A percentile compares a stretch with the other conserved stretches of the same genome.
These are phyloP conservation scores for Metacarcinus magister DNA, from an alignment of 2,888 invertebrate species.

Conservation along the genomic window DNA sequence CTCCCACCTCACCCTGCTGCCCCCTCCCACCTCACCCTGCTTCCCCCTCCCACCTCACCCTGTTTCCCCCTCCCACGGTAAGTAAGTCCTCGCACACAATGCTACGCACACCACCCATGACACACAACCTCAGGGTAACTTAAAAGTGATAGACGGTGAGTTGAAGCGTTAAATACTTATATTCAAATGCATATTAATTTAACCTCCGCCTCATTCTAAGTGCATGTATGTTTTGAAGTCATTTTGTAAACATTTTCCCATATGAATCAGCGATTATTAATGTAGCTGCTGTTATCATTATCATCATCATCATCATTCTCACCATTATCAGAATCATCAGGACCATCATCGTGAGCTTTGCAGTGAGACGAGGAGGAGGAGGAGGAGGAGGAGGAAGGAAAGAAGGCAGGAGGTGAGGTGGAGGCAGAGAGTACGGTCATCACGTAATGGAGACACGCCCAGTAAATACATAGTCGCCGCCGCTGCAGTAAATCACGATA, in stretches of 20 bases:
- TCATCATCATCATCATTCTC: not conserved
- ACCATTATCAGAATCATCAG: not conserved
- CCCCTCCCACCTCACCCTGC: too few relatives aligned
- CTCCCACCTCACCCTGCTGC: not conserved
- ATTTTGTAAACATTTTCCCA: not conserved
- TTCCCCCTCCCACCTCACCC: too few relatives aligned
- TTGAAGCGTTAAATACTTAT: not conserved
- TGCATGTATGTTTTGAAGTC: not conserved
- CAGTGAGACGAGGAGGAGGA: not conserved
- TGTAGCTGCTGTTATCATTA: not conserved
- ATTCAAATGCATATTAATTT: not conserved
- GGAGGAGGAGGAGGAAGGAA: not conserved
- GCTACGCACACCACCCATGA: not conserved
- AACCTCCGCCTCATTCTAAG: not conserved
- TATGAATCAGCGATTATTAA: not conserved
- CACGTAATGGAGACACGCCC: not conserved
- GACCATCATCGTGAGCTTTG: not conserved
- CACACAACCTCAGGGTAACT: not conserved
- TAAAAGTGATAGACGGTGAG: not conserved
- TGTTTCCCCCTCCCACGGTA: not conserved
- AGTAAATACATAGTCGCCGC: constrained; percentile 23
- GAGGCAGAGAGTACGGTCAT: not conserved
- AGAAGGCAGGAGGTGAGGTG: not conserved
- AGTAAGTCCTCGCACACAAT: not conserved
- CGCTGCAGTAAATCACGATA: constrained; percentile 9